Evolutionary conservation across 2,797 vertebrate species (phyloP).

Genomic region (Adrianichthys oophorus): DNA sequence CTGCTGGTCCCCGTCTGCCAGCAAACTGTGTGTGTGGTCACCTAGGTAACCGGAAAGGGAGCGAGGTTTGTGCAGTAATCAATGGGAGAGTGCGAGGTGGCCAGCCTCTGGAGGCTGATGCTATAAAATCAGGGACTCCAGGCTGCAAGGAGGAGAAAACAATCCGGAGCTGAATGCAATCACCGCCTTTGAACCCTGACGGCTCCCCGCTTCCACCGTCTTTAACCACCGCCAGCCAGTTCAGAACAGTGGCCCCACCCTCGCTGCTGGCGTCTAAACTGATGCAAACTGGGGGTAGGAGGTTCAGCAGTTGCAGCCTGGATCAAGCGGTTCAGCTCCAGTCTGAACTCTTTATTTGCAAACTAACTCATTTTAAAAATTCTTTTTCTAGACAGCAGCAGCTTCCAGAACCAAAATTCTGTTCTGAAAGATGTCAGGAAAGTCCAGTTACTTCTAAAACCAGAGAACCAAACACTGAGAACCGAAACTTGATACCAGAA

Average conservation of each 20-base stretch:
- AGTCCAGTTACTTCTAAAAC: too few relatives aligned
- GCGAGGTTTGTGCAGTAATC: slow-evolving; percentile 27
- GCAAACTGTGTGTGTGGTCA: slow-evolving; percentile 85
- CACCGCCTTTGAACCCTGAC: slow-evolving; percentile 47
- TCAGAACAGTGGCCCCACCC: slow-evolving; percentile 17
- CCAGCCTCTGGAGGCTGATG: slow-evolving; percentile 36
- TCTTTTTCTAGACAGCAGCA: too few relatives aligned
- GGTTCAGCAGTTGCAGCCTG: slow-evolving; percentile 25
- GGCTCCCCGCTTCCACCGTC: slow-evolving; percentile 20
- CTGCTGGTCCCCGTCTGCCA: slow-evolving; percentile 83
- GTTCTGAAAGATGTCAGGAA: too few relatives aligned
- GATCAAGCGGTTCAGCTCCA: slow-evolving; percentile 11
- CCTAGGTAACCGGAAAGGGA: slow-evolving; percentile 75
- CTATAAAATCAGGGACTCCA: slow-evolving; percentile 40
- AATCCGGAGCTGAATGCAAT: slow-evolving; percentile 55
- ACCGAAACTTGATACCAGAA: too few relatives aligned
- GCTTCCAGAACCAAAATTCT: too few relatives aligned
- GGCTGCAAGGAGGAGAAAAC: slow-evolving; percentile 44
- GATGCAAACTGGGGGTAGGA: slow-evolving; percentile 33
- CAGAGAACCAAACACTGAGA: too few relatives aligned
- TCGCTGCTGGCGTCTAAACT: slow-evolving; percentile 39
- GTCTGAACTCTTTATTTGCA: too few relatives aligned
- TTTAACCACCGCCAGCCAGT: slow-evolving; percentile 33
- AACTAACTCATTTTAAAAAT: too few relatives aligned
- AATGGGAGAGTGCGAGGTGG: slow-evolving; percentile 31